Evolutionary conservation across 2,797 vertebrate genomes (phyloP), one percentile per base, ranked within the genome.

Genomic region (Chaetodon trifasciatus): DNA sequence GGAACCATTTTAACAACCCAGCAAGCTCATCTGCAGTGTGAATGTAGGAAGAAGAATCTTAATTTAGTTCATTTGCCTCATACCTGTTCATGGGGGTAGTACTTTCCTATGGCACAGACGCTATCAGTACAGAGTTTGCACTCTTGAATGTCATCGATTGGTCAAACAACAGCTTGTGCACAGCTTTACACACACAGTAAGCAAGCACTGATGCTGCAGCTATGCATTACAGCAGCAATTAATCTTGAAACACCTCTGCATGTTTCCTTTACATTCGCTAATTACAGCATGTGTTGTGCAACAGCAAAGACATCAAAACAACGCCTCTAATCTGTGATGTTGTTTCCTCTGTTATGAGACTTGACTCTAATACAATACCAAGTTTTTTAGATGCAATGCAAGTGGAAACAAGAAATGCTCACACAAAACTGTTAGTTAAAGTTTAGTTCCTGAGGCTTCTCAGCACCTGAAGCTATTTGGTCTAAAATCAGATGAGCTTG

Each of bases 181-280:
- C 23, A 53, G 57, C 35, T 49, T 40, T 35, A 50, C 32, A n/a
- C 55, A 8, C 10, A 35, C 49, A 62, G 39, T 17, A 8, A 37
- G 42, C 28, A 37, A 37, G 28, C 56, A 53, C n/a, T 35, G 39
- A 61, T 42, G 24, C 52, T 4, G 52, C 8, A 17, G 21, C 17
- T 9, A 21, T 32, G 8, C 35, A n/a, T 28, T 6, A 47, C 7
- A n/a, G 8, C 35, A 65, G 44, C 39, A 46, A 16, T 44, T 60
- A 37, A 35, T 24, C 62, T 8, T 49, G 21, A 46, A 62, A 40
- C 37, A 68, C 23, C 5, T 53, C 63, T 53, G 5, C 42, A n/a
- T 66, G 37, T 42, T 66, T 62, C 58, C 15, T 64, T 74, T 69
- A 28, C 37, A 56, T 55, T 28, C 13, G 17, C 55, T 49, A 56